Percentiles rank a stretch among this genome's conserved stretches.
Conservation (phyloP, 2,888 invertebrate species). For the Reticulitermes lucifugus region DNA sequence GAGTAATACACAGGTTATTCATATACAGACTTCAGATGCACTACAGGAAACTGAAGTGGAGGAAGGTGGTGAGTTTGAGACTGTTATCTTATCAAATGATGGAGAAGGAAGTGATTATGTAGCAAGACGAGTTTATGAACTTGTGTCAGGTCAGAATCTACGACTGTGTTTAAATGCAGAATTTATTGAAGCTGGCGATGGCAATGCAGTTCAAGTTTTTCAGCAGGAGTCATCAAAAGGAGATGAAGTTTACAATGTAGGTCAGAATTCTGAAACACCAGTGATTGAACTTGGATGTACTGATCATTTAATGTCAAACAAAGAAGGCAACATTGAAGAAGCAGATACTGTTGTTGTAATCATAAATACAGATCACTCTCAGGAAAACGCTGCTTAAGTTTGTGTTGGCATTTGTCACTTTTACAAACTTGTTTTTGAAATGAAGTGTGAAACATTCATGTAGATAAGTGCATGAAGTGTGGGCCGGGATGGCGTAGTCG, state of each 20-base stretch:
- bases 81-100: not conserved
- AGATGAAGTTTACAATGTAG: not conserved
- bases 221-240: not conserved
- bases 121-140: constrained; percentile 5
- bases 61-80: not conserved
- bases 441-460: too few relatives aligned
- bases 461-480: too few relatives aligned
- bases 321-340: not conserved
- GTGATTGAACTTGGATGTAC: not conserved
- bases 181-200: not conserved
- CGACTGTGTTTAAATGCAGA: constrained; percentile 20
- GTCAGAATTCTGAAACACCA: not conserved
- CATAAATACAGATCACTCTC: constrained; percentile 23
- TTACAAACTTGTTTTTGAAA: too few relatives aligned
- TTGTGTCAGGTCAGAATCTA: constrained; percentile 27
- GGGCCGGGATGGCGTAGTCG: too few relatives aligned
- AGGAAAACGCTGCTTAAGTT: not conserved
- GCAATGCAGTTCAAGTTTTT: not conserved
- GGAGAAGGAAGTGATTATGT: constrained; percentile 12
- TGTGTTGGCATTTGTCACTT: not conserved
- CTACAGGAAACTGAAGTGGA: not conserved
- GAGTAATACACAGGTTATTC: constrained; percentile 11
- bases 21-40: constrained; percentile 27
- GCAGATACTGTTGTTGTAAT: constrained; percentile 32
- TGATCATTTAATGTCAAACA: constrained; percentile 8